Base-by-base conservation (phyloP, 2,797 vertebrate genomes). In the Mus caroli region DNA sequence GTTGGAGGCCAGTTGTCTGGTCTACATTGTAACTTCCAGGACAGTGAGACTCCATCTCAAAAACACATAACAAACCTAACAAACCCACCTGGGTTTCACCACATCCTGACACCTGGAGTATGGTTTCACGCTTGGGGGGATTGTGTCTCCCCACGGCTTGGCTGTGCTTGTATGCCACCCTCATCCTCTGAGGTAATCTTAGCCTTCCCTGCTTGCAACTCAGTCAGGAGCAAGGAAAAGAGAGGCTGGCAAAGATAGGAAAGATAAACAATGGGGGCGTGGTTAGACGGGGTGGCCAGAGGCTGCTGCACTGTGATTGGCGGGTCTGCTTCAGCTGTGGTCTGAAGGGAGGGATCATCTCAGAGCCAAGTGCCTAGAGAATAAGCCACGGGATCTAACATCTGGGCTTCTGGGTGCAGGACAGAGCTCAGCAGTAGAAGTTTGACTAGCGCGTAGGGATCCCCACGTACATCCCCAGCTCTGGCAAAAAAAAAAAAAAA, bases 151-250 rank as follows among this genome's bases (percentile, higher is more conserved):
- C 52, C 52, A 31, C 15, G 13, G 6, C 19, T 34, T 73, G 60
- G 12, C 31, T 62, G 62, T 31, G 78, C 78, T 22, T 89, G 50
- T 5, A 0, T 26, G 13, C 77, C 0, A 3, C 10, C 17, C 54
- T 76, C 60, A 13, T 20, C 69, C 20, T 80, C 90, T 13, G 0
- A 46, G 58, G n/a, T 17, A 26, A 7, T 24, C 2, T 3, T 5
- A 2, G 10, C 37, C 28, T 19, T 64, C 28, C 17, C 1, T 6
- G 40, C 6, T 54, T n/a, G 19, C 64, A 26, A 22, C 10, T 28
- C 1, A 26, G 14, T 50, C 0, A 31, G 40, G 31, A 50, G 3
- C 34, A 0, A 13, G 28, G 3, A 19, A 67, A 54, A 10, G 31
- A 69, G 60, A 37, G 19, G 40, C 22, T 67, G 4, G 62, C 40